These are phyloP conservation scores for Dioctria rufipes DNA, from an alignment of 2,888 invertebrate species.

Conservation along the genomic window DNA sequence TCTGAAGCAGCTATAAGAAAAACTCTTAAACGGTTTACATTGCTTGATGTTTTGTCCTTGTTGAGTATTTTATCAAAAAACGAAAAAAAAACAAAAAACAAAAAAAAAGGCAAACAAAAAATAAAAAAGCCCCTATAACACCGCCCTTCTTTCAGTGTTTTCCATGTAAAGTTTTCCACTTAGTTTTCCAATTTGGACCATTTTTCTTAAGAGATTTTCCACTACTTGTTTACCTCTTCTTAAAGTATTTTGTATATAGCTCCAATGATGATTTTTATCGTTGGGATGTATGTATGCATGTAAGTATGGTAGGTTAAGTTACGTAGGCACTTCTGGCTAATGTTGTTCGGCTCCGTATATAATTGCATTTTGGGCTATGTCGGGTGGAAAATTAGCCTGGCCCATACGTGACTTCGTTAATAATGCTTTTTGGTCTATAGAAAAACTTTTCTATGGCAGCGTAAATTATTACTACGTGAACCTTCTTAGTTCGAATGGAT, in stretches of 20 bases:
- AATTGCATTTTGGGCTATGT: constrained; percentile 32
- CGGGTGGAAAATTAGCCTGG: constrained; percentile 27
- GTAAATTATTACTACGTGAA: constrained; percentile 13
- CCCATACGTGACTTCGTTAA: constrained; percentile 23
- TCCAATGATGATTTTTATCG: constrained; percentile 12
- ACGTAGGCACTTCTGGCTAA: constrained; percentile 18
- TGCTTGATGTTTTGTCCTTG: neutral
- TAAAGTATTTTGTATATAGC: neutral
- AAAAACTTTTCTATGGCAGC: constrained; percentile 10
- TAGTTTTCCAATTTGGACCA: constrained; percentile 26
- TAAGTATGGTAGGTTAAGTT: too few species aligned
- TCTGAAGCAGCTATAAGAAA: neutral
- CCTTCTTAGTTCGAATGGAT: neutral
- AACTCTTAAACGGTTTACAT: neutral
- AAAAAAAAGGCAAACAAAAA: too few species aligned
- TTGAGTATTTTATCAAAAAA: neutral
- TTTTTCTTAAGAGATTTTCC: neutral
- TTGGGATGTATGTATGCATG: too few species aligned
- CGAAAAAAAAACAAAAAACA: too few species aligned
- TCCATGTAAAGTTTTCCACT: neutral
- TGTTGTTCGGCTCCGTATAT: constrained; percentile 7
- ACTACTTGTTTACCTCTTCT: neutral
- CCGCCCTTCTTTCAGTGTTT: neutral
- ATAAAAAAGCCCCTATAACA: neutral
- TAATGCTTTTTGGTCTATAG: neutral